These are phyloP conservation scores for Oryctolagus cuniculus DNA, from an alignment of 2,113 vertebrate species.

Conservation along the genomic window DNA sequence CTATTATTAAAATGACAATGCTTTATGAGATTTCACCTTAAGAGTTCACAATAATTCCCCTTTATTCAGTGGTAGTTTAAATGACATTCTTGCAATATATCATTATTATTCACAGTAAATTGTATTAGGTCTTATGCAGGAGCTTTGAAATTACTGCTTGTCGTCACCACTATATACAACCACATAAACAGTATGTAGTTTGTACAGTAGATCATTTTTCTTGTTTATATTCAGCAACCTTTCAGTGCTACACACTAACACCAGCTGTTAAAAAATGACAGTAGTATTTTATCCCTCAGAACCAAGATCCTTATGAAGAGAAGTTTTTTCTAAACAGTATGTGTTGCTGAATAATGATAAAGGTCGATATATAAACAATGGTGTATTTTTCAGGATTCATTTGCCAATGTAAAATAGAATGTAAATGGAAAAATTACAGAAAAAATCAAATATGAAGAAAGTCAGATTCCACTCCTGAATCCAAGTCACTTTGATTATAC, in stretches of 20 bases:
- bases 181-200: slow-evolving; percentile 80
- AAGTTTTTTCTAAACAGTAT: slow-evolving; percentile 45
- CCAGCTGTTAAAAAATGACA: slow-evolving; percentile 82
- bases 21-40: slow-evolving; percentile 59
- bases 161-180: slow-evolving; percentile 72
- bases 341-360: slow-evolving; percentile 68
- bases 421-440: slow-evolving; percentile 50
- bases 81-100: slow-evolving; percentile 62
- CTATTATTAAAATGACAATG: slow-evolving; percentile 54
- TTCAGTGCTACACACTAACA: slow-evolving; percentile 72
- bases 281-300: slow-evolving; percentile 78
- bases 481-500: background rate
- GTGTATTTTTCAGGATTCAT: slow-evolving; percentile 63
- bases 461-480: background rate
- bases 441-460: background rate
- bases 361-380: slow-evolving; percentile 40
- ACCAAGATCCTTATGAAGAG: slow-evolving; percentile 66
- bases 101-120: slow-evolving; percentile 78
- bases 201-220: slow-evolving; percentile 80
- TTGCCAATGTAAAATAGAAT: slow-evolving; percentile 56
- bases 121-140: slow-evolving; percentile 60
- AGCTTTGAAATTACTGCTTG: slow-evolving; percentile 80
- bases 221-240: slow-evolving; percentile 79
- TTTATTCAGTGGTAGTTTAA: slow-evolving; percentile 63
- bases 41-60: slow-evolving; percentile 40